Conservation (phyloP, 2,888 invertebrate species). For the Agonopterix subpropinquella region DNA sequence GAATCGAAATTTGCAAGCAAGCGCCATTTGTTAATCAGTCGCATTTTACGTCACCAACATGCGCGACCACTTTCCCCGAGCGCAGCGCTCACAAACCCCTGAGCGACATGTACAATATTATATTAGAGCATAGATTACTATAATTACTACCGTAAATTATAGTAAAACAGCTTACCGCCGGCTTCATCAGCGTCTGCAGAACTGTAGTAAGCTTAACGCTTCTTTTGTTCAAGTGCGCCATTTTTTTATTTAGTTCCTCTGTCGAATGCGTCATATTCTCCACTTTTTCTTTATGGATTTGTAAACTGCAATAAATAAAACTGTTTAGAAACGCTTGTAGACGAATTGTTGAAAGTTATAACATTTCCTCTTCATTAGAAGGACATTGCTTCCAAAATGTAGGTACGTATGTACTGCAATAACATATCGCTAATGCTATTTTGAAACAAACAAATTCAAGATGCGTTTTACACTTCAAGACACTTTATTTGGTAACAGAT, state of each 20-base stretch:
- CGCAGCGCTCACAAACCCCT: no score
- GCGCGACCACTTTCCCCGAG: no score
- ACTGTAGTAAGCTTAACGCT: slow-evolving; percentile 11
- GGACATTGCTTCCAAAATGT: no score
- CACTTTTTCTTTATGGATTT: slow-evolving; percentile 24
- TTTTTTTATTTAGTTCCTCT: slow-evolving; percentile 20
- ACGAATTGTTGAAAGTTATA: background rate
- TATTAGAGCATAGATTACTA: no score
- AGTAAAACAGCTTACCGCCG: background rate
- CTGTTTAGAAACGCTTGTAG: background rate
- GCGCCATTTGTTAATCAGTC: no score
- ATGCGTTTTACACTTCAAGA: background rate
- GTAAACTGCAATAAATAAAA: slow-evolving; percentile 19
- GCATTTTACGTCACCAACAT: no score
- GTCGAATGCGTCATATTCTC: slow-evolving; percentile 15
- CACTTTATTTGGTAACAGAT: no score
- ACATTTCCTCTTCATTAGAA: no score
- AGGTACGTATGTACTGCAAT: background rate
- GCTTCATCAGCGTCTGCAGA: slow-evolving; percentile 1
- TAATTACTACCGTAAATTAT: no score
- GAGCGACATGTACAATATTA: no score
- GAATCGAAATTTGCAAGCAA: no score
- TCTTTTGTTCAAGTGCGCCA: slow-evolving; percentile 15
- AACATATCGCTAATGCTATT: slow-evolving; percentile 1
- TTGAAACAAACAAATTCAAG: background rate